Percentiles rank a stretch among this genome's conserved stretches.
These are phyloP conservation scores for Dyspetes luteomarginatus DNA, from an alignment of 2,888 invertebrate species.

Conservation along the genomic window DNA sequence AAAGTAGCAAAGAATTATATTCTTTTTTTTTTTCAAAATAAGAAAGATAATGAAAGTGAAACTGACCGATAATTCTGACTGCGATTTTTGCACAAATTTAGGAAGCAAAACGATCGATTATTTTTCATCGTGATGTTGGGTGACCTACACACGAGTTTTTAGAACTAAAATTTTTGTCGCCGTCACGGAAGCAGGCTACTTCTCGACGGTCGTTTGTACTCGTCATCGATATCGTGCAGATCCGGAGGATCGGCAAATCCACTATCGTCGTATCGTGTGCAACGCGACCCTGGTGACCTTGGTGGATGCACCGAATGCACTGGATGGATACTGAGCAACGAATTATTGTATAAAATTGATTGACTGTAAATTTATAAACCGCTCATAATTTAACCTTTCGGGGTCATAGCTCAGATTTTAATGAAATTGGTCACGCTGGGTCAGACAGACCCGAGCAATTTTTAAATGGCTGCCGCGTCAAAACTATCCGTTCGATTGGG, in stretches of 20 bases:
- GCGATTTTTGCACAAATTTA: slow-evolving; percentile 7
- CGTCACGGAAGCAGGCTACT: slow-evolving; percentile 80
- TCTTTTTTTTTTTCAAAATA: too few relatives aligned
- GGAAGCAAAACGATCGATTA: background rate
- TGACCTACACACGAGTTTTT: slow-evolving; percentile 4
- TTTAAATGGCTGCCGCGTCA: too few relatives aligned
- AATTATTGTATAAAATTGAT: background rate
- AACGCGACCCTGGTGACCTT: slow-evolving; percentile 84
- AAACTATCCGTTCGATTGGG: too few relatives aligned
- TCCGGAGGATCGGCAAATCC: slow-evolving; percentile 89
- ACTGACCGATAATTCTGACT: background rate
- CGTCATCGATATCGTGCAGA: slow-evolving; percentile 89
- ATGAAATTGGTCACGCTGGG: too few relatives aligned
- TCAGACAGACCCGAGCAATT: too few relatives aligned
- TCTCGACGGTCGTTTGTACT: slow-evolving; percentile 87
- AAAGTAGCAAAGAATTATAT: too few relatives aligned
- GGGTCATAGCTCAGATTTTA: too few relatives aligned
- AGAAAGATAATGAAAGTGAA: too few relatives aligned
- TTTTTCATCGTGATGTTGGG: background rate
- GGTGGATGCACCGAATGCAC: slow-evolving; percentile 84
- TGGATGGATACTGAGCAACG: slow-evolving; percentile 79
- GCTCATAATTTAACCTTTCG: too few relatives aligned
- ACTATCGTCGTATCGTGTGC: slow-evolving; percentile 89
- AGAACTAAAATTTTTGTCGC: slow-evolving; percentile 71
- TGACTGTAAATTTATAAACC: background rate